phyloP scores from a whole-genome alignment of 2,113 vertebrate genomes.

The Cynoglossus semilaevis region DNA sequence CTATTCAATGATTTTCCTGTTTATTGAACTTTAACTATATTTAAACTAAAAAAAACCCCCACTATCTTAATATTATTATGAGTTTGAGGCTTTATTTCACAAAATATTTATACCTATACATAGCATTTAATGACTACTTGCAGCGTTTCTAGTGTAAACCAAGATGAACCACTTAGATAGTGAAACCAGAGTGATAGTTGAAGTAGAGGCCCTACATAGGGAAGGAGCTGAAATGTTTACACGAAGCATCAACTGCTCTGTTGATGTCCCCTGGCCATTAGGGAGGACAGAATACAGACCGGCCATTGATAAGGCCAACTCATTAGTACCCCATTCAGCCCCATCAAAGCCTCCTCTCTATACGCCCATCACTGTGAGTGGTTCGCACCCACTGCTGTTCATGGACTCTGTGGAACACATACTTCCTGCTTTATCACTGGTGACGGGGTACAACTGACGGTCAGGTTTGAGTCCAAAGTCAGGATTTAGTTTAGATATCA shows the following conservation, averaged over 20 bases:
- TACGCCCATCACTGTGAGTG: slow-evolving; percentile 42
- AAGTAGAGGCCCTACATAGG: slow-evolving; percentile 29
- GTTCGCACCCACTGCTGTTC: slow-evolving; percentile 9
- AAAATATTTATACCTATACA: neutral
- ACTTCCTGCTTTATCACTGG: slow-evolving; percentile 19
- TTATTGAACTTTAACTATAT: too few relatives aligned
- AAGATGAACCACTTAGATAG: slow-evolving; percentile 23
- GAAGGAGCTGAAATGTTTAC: slow-evolving; percentile 56
- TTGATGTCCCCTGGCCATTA: slow-evolving; percentile 52
- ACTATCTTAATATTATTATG: too few relatives aligned
- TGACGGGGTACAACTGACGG: slow-evolving; percentile 1
- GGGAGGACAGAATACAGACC: slow-evolving; percentile 57
- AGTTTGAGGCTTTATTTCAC: too few relatives aligned
- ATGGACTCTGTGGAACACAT: slow-evolving; percentile 19
- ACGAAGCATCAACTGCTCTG: slow-evolving; percentile 48
- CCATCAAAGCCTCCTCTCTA: slow-evolving; percentile 61
- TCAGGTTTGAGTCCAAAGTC: too few relatives aligned
- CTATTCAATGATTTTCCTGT: too few relatives aligned
- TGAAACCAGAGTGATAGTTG: slow-evolving; percentile 14
- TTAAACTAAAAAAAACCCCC: too few relatives aligned
- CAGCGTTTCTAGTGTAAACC: slow-evolving; percentile 1
- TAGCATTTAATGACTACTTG: slow-evolving; percentile 18
- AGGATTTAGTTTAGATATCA: too few relatives aligned
- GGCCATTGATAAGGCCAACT: slow-evolving; percentile 66
- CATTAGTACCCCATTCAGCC: slow-evolving; percentile 68